Conservation (phyloP, 1,140 invertebrate genomes). For the Arctopsyche grandis region DNA sequence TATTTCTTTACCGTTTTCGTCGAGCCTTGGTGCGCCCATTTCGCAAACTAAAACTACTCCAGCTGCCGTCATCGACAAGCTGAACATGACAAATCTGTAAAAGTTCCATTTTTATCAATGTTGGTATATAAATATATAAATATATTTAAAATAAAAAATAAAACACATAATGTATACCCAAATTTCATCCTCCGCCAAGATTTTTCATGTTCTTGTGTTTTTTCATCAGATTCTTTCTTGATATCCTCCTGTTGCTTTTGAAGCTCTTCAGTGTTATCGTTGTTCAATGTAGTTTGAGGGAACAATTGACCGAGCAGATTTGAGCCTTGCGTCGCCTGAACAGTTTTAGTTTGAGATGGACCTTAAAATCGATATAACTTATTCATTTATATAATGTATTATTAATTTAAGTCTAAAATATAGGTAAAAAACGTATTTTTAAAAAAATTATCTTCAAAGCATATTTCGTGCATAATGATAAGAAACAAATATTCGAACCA, state of each 20-base stretch:
- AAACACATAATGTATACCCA: slow-evolving; percentile 65
- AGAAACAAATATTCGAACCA: too few species aligned
- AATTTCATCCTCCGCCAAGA: slow-evolving; percentile 72
- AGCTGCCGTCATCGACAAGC: slow-evolving; percentile 62
- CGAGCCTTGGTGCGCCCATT: slow-evolving; percentile 76
- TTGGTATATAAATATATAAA: slow-evolving; percentile 5
- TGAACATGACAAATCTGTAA: slow-evolving; percentile 68
- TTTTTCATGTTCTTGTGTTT: slow-evolving; percentile 68
- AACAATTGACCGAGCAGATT: slow-evolving; percentile 62
- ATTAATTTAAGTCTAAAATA: too few species aligned
- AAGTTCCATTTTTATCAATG: slow-evolving; percentile 26
- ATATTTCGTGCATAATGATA: too few species aligned
- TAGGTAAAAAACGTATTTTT: too few species aligned
- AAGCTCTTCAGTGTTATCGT: slow-evolving; percentile 60
- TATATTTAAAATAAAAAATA: slow-evolving; percentile 19
- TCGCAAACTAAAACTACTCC: slow-evolving; percentile 71
- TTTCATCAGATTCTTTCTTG: slow-evolving; percentile 64
- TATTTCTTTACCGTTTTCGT: slow-evolving; percentile 78
- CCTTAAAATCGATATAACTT: background rate
- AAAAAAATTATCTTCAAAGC: too few species aligned
- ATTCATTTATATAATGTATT: too few species aligned
- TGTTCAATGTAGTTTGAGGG: slow-evolving; percentile 58
- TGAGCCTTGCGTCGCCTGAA: slow-evolving; percentile 10
- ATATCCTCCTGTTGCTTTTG: slow-evolving; percentile 64
- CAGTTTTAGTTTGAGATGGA: background rate